Evolutionary conservation across 2,113 vertebrate species (phyloP).

Genomic region (Trochalopteron elliotii): DNA sequence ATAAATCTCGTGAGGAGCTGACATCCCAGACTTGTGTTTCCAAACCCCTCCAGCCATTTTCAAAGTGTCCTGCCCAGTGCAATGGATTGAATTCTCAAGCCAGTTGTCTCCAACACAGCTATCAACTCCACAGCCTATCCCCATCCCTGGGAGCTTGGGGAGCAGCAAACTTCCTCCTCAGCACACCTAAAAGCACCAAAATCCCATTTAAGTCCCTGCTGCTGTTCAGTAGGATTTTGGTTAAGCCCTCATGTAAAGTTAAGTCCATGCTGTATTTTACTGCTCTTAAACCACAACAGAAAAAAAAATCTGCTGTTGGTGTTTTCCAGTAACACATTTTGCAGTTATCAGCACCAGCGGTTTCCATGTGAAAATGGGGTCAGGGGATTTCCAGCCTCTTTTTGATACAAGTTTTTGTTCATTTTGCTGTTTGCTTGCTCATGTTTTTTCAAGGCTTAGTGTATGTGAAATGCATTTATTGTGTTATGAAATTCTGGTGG

Average conservation of each 20-base stretch:
- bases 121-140: rapidly evolving
- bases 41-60: background rate
- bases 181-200: background rate
- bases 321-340: background rate
- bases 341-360: background rate
- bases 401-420: background rate
- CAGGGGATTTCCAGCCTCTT: background rate
- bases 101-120: background rate
- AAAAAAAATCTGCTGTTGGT: background rate
- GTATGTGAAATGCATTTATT: background rate
- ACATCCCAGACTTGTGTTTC: background rate
- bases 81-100: background rate
- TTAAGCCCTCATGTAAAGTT: background rate
- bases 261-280: background rate
- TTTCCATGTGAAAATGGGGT: background rate
- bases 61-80: background rate
- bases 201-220: background rate
- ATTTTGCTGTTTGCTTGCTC: background rate
- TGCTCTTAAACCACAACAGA: background rate
- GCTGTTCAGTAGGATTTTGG: background rate
- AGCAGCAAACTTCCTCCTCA: background rate
- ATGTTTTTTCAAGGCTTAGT: background rate
- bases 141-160: background rate
- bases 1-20: background rate
- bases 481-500: background rate